Evolutionary conservation across 2,888 invertebrate species (phyloP).

Genomic region (Tetanocera ferruginea): DNA sequence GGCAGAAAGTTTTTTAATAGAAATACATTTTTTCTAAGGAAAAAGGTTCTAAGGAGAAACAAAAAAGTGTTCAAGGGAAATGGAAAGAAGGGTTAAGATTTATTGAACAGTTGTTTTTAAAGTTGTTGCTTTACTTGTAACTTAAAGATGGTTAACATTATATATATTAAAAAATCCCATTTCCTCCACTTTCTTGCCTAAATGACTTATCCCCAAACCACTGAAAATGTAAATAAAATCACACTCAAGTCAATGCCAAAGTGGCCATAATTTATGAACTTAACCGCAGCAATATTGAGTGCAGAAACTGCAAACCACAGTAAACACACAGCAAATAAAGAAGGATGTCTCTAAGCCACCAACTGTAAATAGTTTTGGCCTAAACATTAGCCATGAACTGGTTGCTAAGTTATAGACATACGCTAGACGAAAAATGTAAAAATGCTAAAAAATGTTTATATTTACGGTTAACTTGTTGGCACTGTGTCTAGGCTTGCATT

Average conservation of each 20-base stretch:
- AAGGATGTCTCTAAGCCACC: neutral
- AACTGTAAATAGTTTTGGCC: neutral
- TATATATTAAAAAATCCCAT: no score
- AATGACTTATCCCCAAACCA: no score
- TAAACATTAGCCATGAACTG: neutral
- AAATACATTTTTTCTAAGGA: no score
- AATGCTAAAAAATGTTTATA: neutral
- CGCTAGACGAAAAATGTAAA: conserved; percentile 9
- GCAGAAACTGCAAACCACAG: neutral
- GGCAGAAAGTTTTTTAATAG: no score
- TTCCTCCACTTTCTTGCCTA: no score
- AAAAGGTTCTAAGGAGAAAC: no score
- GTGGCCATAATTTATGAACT: neutral
- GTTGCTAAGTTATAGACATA: conserved; percentile 2
- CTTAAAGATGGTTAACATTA: no score
- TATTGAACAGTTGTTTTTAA: no score
- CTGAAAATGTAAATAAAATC: neutral
- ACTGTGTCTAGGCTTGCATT: neutral
- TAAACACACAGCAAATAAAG: neutral
- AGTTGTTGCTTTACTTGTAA: no score
- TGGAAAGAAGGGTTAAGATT: no score
- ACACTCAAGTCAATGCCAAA: neutral
- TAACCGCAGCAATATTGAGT: neutral
- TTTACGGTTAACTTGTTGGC: conserved; percentile 11
- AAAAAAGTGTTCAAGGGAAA: no score